phyloP scores from a whole-genome alignment of 1,140 invertebrate species.

The Glomeris maerens region DNA sequence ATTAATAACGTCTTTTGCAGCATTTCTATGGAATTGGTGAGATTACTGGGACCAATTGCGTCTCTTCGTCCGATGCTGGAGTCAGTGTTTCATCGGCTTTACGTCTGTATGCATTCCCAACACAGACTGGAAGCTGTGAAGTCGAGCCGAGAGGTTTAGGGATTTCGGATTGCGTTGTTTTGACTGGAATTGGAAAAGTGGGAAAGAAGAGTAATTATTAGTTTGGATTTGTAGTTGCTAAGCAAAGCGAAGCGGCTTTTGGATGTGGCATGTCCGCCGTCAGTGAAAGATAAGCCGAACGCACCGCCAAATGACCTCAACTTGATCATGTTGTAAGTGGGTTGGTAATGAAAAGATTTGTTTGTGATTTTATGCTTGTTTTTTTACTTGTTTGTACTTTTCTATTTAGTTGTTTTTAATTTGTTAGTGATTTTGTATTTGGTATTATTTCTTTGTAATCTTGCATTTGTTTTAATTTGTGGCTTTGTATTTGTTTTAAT shows the following conservation, averaged over 20 bases:
- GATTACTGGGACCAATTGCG: conserved; percentile 66
- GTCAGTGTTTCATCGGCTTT: conserved; percentile 79
- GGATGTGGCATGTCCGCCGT: conserved; percentile 48
- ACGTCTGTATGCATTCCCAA: conserved; percentile 65
- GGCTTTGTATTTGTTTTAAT: no score
- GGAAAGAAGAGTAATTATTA: background rate
- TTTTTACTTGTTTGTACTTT: background rate
- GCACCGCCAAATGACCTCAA: conserved; percentile 71
- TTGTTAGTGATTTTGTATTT: no score
- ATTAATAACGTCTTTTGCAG: conserved; percentile 35
- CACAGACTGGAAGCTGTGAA: conserved; percentile 71
- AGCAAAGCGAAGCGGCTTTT: conserved; percentile 53
- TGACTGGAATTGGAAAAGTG: background rate
- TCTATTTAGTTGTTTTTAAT: no score
- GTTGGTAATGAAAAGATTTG: background rate
- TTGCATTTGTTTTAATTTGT: no score
- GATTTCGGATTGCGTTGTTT: conserved; percentile 1
- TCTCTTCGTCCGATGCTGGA: conserved; percentile 74
- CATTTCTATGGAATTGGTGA: conserved; percentile 71
- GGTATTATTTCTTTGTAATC: no score
- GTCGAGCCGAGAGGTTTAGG: conserved; percentile 52
- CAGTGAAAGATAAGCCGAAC: conserved; percentile 51
- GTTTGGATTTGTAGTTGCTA: conserved; percentile 35
- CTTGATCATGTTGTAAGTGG: conserved; percentile 66
- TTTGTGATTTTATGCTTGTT: background rate